Evolutionary conservation across 2,113 vertebrate species (phyloP).

Genomic region (Lepus europaeus): DNA sequence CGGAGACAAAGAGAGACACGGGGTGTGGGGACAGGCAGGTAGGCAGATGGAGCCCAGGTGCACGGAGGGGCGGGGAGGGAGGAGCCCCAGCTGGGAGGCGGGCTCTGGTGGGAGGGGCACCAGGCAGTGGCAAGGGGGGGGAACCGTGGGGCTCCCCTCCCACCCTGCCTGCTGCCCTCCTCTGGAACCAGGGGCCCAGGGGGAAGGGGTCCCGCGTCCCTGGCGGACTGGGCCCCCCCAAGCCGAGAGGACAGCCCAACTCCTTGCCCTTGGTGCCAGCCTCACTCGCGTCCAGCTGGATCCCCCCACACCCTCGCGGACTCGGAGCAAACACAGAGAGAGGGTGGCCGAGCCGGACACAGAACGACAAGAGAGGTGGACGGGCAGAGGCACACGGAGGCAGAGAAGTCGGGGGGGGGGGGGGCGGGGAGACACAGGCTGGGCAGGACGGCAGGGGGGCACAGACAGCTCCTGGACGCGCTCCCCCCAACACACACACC

Average conservation of each 20-base stretch:
- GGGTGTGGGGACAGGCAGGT: background rate
- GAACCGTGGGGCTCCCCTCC: background rate
- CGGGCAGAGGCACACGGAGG: conserved; percentile 56
- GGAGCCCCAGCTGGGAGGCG: conserved; percentile 32
- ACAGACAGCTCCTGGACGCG: conserved; percentile 49
- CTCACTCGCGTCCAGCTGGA: conserved; percentile 27
- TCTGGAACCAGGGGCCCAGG: background rate
- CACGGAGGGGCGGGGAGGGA: background rate
- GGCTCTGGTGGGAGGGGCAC: background rate
- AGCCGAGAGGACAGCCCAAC: background rate
- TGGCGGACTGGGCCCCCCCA: background rate
- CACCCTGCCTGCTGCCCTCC: conserved; percentile 36
- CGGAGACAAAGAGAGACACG: conserved; percentile 58
- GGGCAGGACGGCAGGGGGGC: conserved; percentile 65
- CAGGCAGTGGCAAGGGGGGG: background rate
- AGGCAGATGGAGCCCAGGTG: background rate
- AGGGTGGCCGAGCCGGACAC: conserved; percentile 44
- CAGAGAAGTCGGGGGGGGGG: conserved; percentile 61
- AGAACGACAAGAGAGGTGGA: conserved; percentile 40
- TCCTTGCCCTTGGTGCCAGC: conserved; percentile 29
- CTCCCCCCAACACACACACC: background rate
- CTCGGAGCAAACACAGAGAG: conserved; percentile 70
- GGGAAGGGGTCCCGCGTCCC: background rate
- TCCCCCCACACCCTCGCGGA: conserved; percentile 33
- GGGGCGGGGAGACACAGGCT: conserved; percentile 69